These are phyloP conservation scores for Eulemur albifrons DNA, from an alignment of 2,797 vertebrate species.

Conservation along the genomic window DNA sequence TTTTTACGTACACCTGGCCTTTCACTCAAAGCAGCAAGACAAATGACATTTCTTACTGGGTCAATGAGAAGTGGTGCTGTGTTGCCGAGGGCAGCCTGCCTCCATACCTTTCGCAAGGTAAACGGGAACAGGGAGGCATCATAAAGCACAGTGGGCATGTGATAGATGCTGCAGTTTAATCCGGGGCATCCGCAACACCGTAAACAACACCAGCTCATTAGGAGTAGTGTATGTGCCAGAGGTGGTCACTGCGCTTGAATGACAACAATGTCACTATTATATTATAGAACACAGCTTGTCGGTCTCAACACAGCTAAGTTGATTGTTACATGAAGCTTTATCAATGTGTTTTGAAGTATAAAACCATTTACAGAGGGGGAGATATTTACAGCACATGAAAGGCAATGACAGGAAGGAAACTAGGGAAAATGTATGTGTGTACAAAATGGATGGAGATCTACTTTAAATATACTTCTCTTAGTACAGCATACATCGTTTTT, in stretches of 20 bases:
- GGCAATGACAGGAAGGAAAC: neutral
- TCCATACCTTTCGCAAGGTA: neutral
- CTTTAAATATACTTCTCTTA: neutral
- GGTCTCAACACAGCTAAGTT: neutral
- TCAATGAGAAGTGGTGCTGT: neutral
- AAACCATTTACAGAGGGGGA: neutral
- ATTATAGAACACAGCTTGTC: neutral
- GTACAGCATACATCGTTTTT: neutral
- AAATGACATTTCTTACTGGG: neutral
- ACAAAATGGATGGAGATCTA: neutral
- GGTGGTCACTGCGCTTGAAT: slow-evolving; percentile 17
- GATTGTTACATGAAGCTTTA: neutral
- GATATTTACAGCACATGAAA: neutral
- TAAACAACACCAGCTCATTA: neutral
- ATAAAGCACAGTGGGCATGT: neutral
- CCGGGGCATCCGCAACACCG: neutral
- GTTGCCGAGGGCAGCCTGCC: neutral
- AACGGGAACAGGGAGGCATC: neutral
- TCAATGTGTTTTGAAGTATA: neutral
- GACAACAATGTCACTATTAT: neutral
- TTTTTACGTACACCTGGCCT: neutral
- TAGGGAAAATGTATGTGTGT: neutral
- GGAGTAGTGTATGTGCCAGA: neutral
- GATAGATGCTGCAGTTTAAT: neutral
- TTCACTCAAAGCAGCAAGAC: slow-evolving; percentile 23